phyloP scores from a whole-genome alignment of 1,140 invertebrate genomes.

The Sinonovacula constricta region DNA sequence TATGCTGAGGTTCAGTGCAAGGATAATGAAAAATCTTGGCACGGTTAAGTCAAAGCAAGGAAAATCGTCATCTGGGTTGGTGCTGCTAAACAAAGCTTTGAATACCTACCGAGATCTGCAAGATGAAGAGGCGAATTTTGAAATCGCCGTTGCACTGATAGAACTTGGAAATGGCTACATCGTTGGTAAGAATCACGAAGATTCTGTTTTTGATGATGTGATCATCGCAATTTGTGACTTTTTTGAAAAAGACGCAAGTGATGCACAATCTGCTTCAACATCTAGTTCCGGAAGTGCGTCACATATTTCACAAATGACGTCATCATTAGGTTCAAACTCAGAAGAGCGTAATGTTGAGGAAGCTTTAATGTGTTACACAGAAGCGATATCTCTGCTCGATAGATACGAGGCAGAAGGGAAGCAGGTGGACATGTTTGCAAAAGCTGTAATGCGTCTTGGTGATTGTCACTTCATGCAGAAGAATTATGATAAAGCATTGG shows the following conservation, averaged over 20 bases:
- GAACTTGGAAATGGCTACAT: conserved; percentile 76
- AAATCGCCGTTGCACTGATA: conserved; percentile 70
- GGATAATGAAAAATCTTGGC: conserved; percentile 71
- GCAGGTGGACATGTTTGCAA: conserved; percentile 69
- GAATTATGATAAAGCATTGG: conserved; percentile 71
- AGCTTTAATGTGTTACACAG: conserved; percentile 71
- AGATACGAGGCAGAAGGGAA: conserved; percentile 64
- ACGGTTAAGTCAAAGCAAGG: conserved; percentile 71
- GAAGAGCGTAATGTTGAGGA: conserved; percentile 67
- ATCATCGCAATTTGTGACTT: conserved; percentile 72
- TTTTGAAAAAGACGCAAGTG: conserved; percentile 71
- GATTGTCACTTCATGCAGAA: conserved; percentile 76
- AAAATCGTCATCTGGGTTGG: conserved; percentile 68
- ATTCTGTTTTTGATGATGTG: conserved; percentile 70
- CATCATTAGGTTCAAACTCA: conserved; percentile 53
- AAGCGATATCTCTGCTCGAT: conserved; percentile 68
- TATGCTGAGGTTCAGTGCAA: conserved; percentile 69
- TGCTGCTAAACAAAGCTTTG: conserved; percentile 69
- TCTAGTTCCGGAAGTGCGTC: conserved; percentile 56
- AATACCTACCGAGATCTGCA: conserved; percentile 70
- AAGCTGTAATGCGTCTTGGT: conserved; percentile 70
- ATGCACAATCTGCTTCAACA: conserved; percentile 61
- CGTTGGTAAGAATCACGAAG: conserved; percentile 67
- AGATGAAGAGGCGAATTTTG: conserved; percentile 69
- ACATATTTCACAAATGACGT: conserved; percentile 51